Percentiles rank a stretch among this genome's conserved stretches.
phyloP scores from a whole-genome alignment of 2,797 vertebrate species.

The Coendou prehensilis region DNA sequence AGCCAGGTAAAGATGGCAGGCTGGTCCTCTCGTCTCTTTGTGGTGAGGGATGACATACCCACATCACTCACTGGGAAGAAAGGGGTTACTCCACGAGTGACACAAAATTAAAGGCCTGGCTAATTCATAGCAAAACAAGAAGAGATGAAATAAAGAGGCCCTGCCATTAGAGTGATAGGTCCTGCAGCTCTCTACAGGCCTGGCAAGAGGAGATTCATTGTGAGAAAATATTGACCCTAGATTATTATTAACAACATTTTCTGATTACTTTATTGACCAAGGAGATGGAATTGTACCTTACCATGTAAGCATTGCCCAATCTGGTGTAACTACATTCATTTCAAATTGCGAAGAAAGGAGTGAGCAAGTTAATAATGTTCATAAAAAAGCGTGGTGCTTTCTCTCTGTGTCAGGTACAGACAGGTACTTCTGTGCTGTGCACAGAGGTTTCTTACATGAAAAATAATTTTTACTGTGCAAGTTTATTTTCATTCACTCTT shows the following conservation, averaged over 20 bases:
- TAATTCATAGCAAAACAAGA: background rate
- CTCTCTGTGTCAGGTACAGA: background rate
- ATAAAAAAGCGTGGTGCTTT: background rate
- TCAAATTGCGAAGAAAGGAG: background rate
- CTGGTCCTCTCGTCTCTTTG: background rate
- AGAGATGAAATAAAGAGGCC: no score
- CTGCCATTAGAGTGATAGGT: background rate
- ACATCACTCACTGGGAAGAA: background rate
- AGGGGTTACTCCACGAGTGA: background rate
- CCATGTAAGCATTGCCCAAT: background rate
- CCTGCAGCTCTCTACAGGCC: background rate
- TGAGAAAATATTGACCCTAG: background rate
- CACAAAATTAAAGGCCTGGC: background rate
- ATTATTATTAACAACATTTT: background rate
- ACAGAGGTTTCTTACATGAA: background rate
- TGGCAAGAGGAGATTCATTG: no score
- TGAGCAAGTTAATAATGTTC: background rate
- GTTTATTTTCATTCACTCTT: constrained; percentile 55
- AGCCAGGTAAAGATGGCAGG: background rate
- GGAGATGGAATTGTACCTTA: background rate
- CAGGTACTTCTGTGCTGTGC: background rate
- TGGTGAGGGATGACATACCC: fast-evolving
- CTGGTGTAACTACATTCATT: background rate
- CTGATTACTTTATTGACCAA: background rate
- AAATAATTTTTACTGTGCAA: background rate